These are phyloP conservation scores for Notolabrus celidotus DNA, from an alignment of 2,797 vertebrate genomes.

Conservation along the genomic window DNA sequence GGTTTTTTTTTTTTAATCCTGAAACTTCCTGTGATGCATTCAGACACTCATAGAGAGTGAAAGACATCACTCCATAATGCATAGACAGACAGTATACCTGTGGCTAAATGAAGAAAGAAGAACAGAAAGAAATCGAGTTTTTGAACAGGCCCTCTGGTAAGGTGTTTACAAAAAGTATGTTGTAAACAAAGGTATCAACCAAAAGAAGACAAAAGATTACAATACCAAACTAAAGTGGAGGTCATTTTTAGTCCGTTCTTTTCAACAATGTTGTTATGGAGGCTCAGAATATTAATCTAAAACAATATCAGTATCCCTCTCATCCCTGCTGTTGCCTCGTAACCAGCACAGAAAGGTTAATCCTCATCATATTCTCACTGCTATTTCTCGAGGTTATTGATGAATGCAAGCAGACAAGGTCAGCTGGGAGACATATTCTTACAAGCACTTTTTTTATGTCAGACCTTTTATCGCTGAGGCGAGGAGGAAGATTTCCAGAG, in stretches of 20 bases:
- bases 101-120: slow-evolving; percentile 9
- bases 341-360: slow-evolving; percentile 33
- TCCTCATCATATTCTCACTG: slow-evolving; percentile 21
- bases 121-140: neutral
- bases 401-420: slow-evolving; percentile 30
- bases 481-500: neutral
- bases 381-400: slow-evolving; percentile 39
- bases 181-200: neutral
- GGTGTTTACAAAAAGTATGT: neutral
- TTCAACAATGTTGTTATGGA: neutral
- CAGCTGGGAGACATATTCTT: slow-evolving; percentile 5
- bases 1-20: neutral
- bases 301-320: slow-evolving; percentile 35
- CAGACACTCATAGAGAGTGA: slow-evolving; percentile 12
- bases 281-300: neutral
- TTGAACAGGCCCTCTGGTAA: neutral
- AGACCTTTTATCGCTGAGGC: neutral
- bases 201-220: slow-evolving; percentile 8
- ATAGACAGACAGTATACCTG: slow-evolving; percentile 13
- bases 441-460: slow-evolving; percentile 21
- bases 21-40: slow-evolving; percentile 34
- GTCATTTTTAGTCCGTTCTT: neutral
- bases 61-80: slow-evolving; percentile 19
- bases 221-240: neutral
- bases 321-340: slow-evolving; percentile 63